These are phyloP conservation scores for Phymastichus coffea DNA, from an alignment of 1,140 invertebrate species.

Conservation along the genomic window DNA sequence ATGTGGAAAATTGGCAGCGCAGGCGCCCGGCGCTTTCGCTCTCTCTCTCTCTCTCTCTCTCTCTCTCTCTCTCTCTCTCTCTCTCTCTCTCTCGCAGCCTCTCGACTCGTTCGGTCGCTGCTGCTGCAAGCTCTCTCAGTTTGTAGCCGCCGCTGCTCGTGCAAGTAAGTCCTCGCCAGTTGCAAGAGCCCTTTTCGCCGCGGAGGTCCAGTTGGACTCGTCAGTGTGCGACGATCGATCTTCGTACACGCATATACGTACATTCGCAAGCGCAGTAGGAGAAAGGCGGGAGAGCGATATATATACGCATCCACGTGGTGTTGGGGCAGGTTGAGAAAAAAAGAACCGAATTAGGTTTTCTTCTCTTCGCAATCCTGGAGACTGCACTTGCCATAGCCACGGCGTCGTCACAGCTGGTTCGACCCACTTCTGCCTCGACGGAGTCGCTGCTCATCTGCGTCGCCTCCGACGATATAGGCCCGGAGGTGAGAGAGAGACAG, in stretches of 20 bases:
- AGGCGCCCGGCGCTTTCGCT: constrained; percentile 31
- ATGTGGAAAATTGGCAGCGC: constrained; percentile 44
- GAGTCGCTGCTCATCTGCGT: constrained; percentile 21
- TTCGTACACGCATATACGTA: neutral
- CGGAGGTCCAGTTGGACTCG: neutral
- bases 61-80: constrained; percentile 1
- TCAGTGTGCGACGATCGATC: neutral
- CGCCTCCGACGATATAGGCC: constrained; percentile 10
- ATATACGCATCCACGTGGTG: too few species aligned
- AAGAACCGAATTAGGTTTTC: neutral
- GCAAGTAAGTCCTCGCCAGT: neutral
- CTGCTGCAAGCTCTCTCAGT: constrained; percentile 34
- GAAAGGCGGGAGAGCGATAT: too few species aligned
- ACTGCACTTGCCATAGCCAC: neutral
- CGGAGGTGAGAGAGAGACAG: constrained; percentile 20
- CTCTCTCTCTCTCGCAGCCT: constrained; percentile 11
- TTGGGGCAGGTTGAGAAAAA: neutral
- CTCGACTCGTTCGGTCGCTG: constrained; percentile 31
- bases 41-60: constrained; percentile 14
- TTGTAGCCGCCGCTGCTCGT: constrained; percentile 34
- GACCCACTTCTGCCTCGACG: constrained; percentile 26
- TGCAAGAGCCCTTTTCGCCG: neutral
- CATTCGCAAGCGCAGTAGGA: too few species aligned
- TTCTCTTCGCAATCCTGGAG: neutral
- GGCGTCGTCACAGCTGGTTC: constrained; percentile 25